Base-by-base conservation (phyloP, 2,113 vertebrate species). In the Mus spicilegus region DNA sequence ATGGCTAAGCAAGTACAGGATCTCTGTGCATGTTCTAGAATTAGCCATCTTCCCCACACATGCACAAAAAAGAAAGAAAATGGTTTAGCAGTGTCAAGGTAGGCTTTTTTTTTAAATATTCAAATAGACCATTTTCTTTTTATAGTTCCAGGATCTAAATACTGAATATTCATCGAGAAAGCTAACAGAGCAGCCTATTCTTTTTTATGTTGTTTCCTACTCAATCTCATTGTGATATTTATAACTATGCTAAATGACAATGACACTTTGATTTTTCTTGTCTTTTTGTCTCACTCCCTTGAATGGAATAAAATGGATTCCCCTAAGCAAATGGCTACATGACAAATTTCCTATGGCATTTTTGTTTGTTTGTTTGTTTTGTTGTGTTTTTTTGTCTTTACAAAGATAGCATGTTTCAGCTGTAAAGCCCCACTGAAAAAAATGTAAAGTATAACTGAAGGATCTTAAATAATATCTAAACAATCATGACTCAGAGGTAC, bases 21-120 rank as follows among this genome's bases (percentile, higher is more conserved):
- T 73, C 76, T 87, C 80, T 95, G 73, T 90, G 96, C 65, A 80
- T 95, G 90, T 93, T 19, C 61, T 58, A n/a, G 67, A 82, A 98
- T 87, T 95, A 96, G 95, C 97, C 16, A 16, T 42, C 39, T 89
- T 96, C 85, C 42, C 42, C 42, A 42, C 42, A 42, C 42, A 42
- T 42, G 7, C 61, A 20, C 22, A 63, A 22, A 63, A 61, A 67
- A 69, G 5, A 78, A 92, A n/a, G 54, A 46, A 93, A 82, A 87
- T 67, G 2, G 13, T 72, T 73, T 56, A 93, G 78, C 13, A 69
- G 3, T 6, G 67, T 82, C 8, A 82, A 77, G 24, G 36, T 63
- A 42, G 19, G 42, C 24, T n/a, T 58, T 69, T 89, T 80, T 54
- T n/a, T 54, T 39, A 69, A 49, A 51, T n/a, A 93, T 67, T 33